Evolutionary conservation across 2,113 vertebrate species (phyloP), one percentile per base, ranked within the genome.

Genomic region (Mustela lutreola): DNA sequence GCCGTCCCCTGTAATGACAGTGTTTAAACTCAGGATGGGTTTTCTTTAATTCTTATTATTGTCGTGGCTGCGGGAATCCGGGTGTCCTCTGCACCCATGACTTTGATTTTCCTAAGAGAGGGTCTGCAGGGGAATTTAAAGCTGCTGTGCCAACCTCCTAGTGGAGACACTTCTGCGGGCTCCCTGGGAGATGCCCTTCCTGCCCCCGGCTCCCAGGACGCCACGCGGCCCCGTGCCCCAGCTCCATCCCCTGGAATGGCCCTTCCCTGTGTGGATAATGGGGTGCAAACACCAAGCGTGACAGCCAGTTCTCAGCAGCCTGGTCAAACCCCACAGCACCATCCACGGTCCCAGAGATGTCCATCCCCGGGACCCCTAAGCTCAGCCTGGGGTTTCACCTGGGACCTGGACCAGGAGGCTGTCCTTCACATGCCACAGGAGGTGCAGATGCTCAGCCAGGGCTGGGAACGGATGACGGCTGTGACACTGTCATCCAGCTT

Each of bases 161-260:
- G 21, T 0, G 0, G 36, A 7, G 11, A 48, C 1, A 7, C 24
- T n/a, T 56, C 11, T 4, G 19, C 42, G 36, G 21, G 2, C 16
- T 24, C 11, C 11, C 48, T 0, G 4, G 18, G 53, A 31, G 16
- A 2, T 2, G 8, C 14, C 67, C 48, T 33, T 26, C 16, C 21
- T 0, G 7, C 33, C 33, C 10, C 24, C 21, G 7, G 31, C 6
- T n/a, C 62, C 78, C 16, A 33, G 42, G 42, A 58, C 1, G 0
- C 11, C 33, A 24, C 0, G 4, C 11, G 10, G 22, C 21, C 75
- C 33, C 24, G 1, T 0, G 1, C 62, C 31, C 36, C 48, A 22
- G 36, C 79, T 36, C 5, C 42, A 5, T 7, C 42, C 8, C 48
- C 48, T 50, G 22, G 7, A 1, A 11, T 7, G 10, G 31, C 24